Percentiles rank a stretch among this genome's conserved stretches.
These are phyloP conservation scores for Catharus bicknelli DNA, from an alignment of 2,113 vertebrate species.

Conservation along the genomic window DNA sequence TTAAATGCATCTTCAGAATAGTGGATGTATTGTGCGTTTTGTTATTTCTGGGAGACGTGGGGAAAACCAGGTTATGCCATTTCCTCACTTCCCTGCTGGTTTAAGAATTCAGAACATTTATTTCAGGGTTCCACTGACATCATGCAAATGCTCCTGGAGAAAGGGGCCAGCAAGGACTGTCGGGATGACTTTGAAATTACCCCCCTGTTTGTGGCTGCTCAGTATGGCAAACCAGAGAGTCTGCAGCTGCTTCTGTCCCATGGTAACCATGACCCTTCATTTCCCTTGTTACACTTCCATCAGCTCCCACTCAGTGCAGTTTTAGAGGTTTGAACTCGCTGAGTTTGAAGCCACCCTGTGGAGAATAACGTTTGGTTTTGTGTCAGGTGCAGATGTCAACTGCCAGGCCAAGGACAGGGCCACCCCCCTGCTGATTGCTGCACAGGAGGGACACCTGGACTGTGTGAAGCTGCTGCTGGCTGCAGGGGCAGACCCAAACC, in stretches of 20 bases:
- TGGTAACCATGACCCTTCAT: constrained; percentile 70
- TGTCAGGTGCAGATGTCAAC: constrained; percentile 85
- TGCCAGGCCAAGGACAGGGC: constrained; percentile 87
- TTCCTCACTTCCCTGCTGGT: background rate
- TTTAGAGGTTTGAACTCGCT: background rate
- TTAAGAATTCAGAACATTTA: constrained; percentile 4
- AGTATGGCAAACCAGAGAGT: constrained; percentile 85
- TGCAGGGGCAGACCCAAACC: constrained; percentile 83
- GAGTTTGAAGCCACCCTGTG: background rate
- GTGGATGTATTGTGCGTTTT: background rate
- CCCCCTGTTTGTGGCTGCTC: constrained; percentile 90
- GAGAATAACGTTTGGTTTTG: background rate
- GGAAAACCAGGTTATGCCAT: background rate
- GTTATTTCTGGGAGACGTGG: background rate
- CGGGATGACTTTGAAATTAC: constrained; percentile 89
- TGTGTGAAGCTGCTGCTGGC: constrained; percentile 84
- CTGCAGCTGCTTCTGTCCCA: constrained; percentile 79
- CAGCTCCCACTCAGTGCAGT: background rate
- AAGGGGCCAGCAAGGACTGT: constrained; percentile 80
- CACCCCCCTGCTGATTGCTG: constrained; percentile 91
- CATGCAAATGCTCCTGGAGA: constrained; percentile 78
- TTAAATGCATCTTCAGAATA: background rate
- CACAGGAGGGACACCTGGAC: constrained; percentile 87
- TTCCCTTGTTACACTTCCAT: background rate
- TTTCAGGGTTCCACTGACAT: constrained; percentile 83